These are phyloP conservation scores for Actenoides lindsayi DNA, from an alignment of 2,113 vertebrate species.

Conservation along the genomic window DNA sequence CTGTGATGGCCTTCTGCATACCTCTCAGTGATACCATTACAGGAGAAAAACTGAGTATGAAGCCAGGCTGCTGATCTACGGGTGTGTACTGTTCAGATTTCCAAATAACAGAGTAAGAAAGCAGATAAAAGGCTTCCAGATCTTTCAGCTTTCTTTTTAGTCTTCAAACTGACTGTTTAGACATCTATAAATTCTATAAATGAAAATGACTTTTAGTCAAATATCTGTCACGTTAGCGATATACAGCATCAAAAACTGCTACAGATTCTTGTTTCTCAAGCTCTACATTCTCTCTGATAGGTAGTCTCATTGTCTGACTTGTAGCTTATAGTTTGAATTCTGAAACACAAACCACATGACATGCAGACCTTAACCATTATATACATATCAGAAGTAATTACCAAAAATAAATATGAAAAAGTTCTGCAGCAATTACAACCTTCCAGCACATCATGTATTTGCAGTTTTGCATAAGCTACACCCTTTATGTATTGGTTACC, in stretches of 20 bases:
- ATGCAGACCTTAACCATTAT: background rate
- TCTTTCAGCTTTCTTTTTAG: background rate
- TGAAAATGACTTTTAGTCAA: background rate
- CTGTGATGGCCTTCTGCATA: background rate
- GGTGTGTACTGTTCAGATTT: background rate
- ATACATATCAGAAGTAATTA: background rate
- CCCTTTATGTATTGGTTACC: background rate
- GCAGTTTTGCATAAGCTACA: background rate
- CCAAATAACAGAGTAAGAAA: background rate
- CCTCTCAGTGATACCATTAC: background rate
- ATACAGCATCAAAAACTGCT: background rate
- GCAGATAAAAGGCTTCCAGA: background rate
- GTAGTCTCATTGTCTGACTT: background rate
- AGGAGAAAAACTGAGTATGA: background rate
- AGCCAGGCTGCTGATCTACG: background rate
- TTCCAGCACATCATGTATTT: fast-evolving
- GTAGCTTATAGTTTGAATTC: background rate
- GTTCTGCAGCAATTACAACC: background rate
- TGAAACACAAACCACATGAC: background rate
- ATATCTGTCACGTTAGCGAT: background rate
- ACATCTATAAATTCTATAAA: background rate
- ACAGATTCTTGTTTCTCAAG: background rate
- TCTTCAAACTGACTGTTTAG: background rate
- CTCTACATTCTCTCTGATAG: background rate
- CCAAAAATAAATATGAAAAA: background rate